A percentile compares a stretch with the other conserved stretches of the same genome.
phyloP scores from a whole-genome alignment of 2,888 invertebrate species.

The Syritta pipiens region DNA sequence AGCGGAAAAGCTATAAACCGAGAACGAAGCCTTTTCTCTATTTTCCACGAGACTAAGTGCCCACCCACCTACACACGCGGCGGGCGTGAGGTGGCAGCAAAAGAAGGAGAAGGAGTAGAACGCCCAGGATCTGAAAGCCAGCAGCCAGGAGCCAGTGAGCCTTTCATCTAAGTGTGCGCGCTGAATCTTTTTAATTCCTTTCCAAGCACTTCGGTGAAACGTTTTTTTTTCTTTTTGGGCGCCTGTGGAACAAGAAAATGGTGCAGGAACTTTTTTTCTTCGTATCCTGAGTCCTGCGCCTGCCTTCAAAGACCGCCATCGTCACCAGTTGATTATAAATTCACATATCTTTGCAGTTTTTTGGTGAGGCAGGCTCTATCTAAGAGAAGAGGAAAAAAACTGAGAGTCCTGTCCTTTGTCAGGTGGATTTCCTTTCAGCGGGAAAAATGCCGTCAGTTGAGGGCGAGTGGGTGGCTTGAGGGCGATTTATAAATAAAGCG shows the following conservation, averaged over 20 bases:
- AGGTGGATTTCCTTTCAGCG: slow-evolving; percentile 42
- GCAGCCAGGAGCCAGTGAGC: neutral
- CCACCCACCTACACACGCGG: slow-evolving; percentile 2
- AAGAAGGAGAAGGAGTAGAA: no score
- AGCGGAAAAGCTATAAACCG: slow-evolving; percentile 65
- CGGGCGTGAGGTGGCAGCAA: no score
- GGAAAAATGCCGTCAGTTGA: slow-evolving; percentile 51
- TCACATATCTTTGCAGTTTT: slow-evolving; percentile 39
- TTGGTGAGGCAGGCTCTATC: neutral
- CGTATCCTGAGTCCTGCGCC: slow-evolving; percentile 48
- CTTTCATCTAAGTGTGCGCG: slow-evolving; percentile 56
- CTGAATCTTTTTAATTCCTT: slow-evolving; percentile 38
- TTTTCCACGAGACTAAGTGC: slow-evolving; percentile 61
- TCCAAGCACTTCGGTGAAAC: slow-evolving; percentile 43
- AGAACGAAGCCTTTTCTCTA: slow-evolving; percentile 43
- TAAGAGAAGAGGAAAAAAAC: slow-evolving; percentile 11
- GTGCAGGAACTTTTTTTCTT: no score
- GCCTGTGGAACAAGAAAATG: no score
- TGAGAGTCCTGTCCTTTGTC: slow-evolving; percentile 59
- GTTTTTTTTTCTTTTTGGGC: slow-evolving; percentile 59
- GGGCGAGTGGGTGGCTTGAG: slow-evolving; percentile 23
- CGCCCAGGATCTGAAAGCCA: no score
- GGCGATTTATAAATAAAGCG: slow-evolving; percentile 27
- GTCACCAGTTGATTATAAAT: slow-evolving; percentile 66
- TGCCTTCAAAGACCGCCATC: slow-evolving; percentile 38